Evolutionary conservation across 2,888 invertebrate genomes (phyloP).

Genomic region (Drosophila prolongata): DNA sequence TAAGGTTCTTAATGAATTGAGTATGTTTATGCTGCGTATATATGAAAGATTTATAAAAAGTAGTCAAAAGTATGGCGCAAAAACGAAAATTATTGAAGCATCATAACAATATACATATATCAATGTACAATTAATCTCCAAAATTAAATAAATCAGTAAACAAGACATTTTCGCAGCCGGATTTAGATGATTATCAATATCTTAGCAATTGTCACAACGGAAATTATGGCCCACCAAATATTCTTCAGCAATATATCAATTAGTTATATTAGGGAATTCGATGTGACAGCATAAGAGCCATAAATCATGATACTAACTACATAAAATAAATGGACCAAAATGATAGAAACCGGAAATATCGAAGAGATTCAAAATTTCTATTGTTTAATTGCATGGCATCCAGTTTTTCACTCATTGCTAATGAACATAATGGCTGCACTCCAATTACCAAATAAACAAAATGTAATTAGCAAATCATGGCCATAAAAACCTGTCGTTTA

Average conservation of each 20-base stretch:
- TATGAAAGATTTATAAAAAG: background rate
- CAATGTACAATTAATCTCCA: background rate
- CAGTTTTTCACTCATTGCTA: slow-evolving; percentile 10
- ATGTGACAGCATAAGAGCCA: slow-evolving; percentile 11
- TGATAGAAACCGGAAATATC: background rate
- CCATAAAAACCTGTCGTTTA: slow-evolving; percentile 14
- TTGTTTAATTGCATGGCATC: slow-evolving; percentile 10
- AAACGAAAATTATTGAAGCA: no score
- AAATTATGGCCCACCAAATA: slow-evolving; percentile 11
- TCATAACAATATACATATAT: background rate
- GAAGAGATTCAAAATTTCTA: slow-evolving; percentile 1
- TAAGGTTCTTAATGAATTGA: slow-evolving; percentile 17
- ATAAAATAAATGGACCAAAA: slow-evolving; percentile 24
- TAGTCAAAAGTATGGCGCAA: background rate
- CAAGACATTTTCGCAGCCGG: background rate
- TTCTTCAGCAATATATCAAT: slow-evolving; percentile 29
- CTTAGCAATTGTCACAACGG: slow-evolving; percentile 6
- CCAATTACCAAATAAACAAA: slow-evolving; percentile 38
- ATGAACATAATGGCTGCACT: slow-evolving; percentile 18
- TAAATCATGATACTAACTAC: slow-evolving; percentile 21
- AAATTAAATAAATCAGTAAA: background rate
- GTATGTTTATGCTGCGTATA: slow-evolving; percentile 9
- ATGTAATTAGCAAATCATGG: slow-evolving; percentile 31
- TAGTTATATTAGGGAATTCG: slow-evolving; percentile 22
- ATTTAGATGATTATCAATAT: slow-evolving; percentile 6